phyloP scores from a whole-genome alignment of 2,797 vertebrate species.

The Trachops cirrhosus region DNA sequence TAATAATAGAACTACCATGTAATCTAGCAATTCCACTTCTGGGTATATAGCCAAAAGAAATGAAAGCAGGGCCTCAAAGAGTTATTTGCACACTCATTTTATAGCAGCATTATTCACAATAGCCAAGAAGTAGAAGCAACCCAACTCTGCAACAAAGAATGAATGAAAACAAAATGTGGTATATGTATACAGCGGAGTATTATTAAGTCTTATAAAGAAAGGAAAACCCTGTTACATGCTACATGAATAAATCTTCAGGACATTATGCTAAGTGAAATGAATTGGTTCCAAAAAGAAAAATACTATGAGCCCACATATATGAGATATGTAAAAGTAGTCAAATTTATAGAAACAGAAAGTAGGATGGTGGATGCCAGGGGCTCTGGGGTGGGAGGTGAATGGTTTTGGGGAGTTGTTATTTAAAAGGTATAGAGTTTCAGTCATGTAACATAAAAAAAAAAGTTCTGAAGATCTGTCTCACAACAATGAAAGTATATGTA shows the following conservation, averaged over 20 bases:
- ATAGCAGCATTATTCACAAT: not conserved
- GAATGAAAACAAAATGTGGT: not conserved
- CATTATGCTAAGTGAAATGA: not conserved
- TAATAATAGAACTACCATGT: not conserved
- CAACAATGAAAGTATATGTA: not conserved
- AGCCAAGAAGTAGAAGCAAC: not conserved
- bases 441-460: not conserved
- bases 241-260: not conserved
- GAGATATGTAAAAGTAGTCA: not conserved
- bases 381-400: fast-evolving
- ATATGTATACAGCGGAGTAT: not conserved
- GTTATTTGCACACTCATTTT: not conserved
- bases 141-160: not conserved
- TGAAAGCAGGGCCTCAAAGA: not conserved
- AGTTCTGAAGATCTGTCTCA: not conserved
- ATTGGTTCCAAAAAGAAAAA: not conserved
- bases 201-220: not conserved
- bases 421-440: not conserved
- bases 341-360: not conserved
- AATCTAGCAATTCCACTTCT: not conserved
- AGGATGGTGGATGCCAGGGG: not conserved
- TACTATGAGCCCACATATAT: not conserved
- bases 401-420: not conserved
- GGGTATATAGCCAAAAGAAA: not conserved
- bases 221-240: not conserved